phyloP scores from a whole-genome alignment of 2,888 invertebrate species.

The Cacoxenus indagator region DNA sequence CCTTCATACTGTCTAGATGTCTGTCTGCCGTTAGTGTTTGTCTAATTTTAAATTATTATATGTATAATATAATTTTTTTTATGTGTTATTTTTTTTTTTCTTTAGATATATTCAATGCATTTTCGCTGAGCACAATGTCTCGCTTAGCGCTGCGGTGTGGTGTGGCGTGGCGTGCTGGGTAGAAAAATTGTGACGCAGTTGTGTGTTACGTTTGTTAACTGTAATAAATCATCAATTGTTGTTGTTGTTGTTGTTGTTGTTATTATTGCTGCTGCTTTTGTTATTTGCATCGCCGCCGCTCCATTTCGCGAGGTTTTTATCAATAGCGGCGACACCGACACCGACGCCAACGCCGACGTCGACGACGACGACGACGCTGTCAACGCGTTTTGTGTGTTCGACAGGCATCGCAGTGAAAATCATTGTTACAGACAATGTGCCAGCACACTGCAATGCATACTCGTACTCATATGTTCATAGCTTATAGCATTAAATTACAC shows the following conservation, averaged over 20 bases:
- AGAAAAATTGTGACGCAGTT: neutral
- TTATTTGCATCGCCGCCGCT: neutral
- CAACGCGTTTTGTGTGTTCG: conserved; percentile 2
- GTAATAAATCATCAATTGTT: conserved; percentile 51
- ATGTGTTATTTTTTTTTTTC: conserved; percentile 29
- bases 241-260: conserved; percentile 14
- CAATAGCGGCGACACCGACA: neutral
- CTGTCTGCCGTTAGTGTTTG: conserved; percentile 57
- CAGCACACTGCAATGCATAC: neutral
- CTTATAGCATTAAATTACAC: neutral
- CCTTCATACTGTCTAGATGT: conserved; percentile 22
- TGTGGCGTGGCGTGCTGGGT: conserved; percentile 21
- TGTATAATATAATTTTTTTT: no score
- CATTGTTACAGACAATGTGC: neutral
- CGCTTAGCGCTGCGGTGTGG: conserved; percentile 45
- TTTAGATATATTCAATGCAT: neutral
- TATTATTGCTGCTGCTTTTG: neutral
- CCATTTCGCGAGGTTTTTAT: neutral
- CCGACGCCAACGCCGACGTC: neutral
- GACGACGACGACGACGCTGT: neutral
- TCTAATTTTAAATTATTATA: conserved; percentile 64
- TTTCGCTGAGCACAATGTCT: conserved; percentile 18
- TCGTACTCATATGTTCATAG: neutral
- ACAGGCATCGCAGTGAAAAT: conserved; percentile 19
- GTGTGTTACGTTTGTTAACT: conserved; percentile 32